Evolutionary conservation across 30 jellyfish, hydroid and myxozoan genomes (phyloP), one percentile per base, ranked within the genome.

Genomic region (Clytia hemisphaerica): DNA sequence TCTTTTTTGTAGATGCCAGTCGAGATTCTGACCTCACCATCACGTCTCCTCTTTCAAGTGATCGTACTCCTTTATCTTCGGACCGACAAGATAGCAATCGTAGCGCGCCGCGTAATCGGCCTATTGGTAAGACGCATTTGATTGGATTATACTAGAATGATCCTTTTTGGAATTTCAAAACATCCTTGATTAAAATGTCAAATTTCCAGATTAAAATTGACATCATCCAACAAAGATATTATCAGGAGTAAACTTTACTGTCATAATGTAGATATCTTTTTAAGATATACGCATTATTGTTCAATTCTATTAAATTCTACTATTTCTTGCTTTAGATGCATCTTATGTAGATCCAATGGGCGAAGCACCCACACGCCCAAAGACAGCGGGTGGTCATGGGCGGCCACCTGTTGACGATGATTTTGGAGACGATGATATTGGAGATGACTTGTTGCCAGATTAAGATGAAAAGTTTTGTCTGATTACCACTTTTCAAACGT

Each of bases 351-450:
- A 87, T 37, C 96, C 96, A 2, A 49, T 87, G 37, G 96, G 96
- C 4, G 94, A 87, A 0, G 88, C 96, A 6, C 96, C 96, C 14
- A 37, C 83, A 3, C 67, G 96, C 25, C 96, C 96, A 4, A 87
- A 79, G 54, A 87, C 96, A 44, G 94, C 96, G 4, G 96, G 88
- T 2, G 87, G 77, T 7, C 60, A 77, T 3, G 45, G 47, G 37
- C 61, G 57, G 16, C 83, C 81, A 7, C 80, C 24, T 25, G 46
- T 64, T 26, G 96, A 85, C 15, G 96, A 85, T 27, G 96, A 85
- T 24, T 85, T 85, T 64, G 96, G 88, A 38, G 96, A 79, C n/a
- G 96, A 85, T 47, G 96, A 85, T 29, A 78, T 85, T 40, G 94
- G 96, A 12, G 96, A 85, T 67, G 96, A 85, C 46, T 50, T 85